Evolutionary conservation across 2,113 vertebrate species (phyloP), one percentile per base, ranked within the genome.

Genomic region (Leptosomus discolor): DNA sequence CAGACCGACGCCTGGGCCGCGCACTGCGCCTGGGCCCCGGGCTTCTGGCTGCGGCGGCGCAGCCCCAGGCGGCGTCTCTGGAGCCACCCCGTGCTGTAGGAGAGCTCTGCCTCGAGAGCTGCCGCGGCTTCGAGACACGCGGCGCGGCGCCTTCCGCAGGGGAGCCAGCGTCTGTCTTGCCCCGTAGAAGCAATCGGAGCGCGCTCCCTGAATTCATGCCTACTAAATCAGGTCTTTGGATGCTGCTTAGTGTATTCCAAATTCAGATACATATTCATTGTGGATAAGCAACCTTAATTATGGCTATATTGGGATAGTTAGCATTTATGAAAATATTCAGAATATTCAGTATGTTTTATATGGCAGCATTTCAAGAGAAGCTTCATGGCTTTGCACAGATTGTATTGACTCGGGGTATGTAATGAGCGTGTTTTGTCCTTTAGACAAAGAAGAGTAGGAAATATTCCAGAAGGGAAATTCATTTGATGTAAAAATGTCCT

Each of bases 181-280:
- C 37, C 4, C 9, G 15, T 51, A 50, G 12, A 61, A 48, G 87
- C 63, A 81, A 92, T 0, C 7, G 45, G 41, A 94, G 45, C 4
- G 27, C 2, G 6, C 53, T 85, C 58, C 78, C 67, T 12, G 1
- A 95, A 83, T 77, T 85, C 84, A 70, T 90, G 91, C 81, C 76
- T 90, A 64, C 45, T 79, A 92, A 95, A 85, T 85, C 29, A 6
- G 46, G 63, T 77, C 87, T 90, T 54, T 73, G 46, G 54, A 95
- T 58, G 54, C 23, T 65, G 34, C 61, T 73, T 58, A 41, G 65
- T 83, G 89, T 93, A 93, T 93, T 96, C n/a, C 77, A 97, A 97
- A 96, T 91, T 82, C 94, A 93, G 94, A 96, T 96, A 96, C 93
- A 97, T 96, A 97, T 97, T 97, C 95, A 97, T 92, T 63, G 74